A percentile compares a stretch with the other conserved stretches of the same genome.
Conservation (phyloP, 2,888 invertebrate species). For the Lepidonotus clava region DNA sequence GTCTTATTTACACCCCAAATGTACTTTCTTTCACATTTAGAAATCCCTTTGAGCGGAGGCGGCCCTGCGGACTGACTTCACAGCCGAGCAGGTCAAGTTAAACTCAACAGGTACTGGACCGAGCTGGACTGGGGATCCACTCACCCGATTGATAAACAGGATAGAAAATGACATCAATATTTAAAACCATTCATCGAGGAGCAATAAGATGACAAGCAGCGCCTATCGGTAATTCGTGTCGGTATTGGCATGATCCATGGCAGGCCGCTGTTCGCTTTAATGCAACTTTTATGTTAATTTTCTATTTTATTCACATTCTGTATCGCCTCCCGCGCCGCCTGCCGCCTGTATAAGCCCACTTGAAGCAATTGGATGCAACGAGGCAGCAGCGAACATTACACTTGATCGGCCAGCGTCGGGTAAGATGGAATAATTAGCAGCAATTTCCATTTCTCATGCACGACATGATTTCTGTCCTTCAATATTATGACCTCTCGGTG, state of each 20-base stretch:
- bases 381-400: constrained; percentile 28
- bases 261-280: neutral
- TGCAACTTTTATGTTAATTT: neutral
- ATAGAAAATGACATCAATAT: constrained; percentile 21
- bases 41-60: neutral
- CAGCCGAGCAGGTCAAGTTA: neutral
- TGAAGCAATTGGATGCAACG: constrained; percentile 43
- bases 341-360: constrained; percentile 32
- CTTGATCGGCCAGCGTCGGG: constrained; percentile 27
- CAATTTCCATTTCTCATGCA: constrained; percentile 35
- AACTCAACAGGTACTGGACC: constrained; percentile 14
- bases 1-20: neutral
- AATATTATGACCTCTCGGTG: neutral
- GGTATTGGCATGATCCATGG: constrained; percentile 42
- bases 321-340: neutral
- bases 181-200: neutral
- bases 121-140: too few species aligned
- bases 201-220: neutral
- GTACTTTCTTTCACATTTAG: neutral
- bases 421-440: constrained; percentile 43
- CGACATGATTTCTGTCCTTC: constrained; percentile 18
- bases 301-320: neutral
- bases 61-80: neutral
- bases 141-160: neutral
- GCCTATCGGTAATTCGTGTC: neutral